phyloP scores from a whole-genome alignment of 1,140 invertebrate species.

The Phymastichus coffea region DNA sequence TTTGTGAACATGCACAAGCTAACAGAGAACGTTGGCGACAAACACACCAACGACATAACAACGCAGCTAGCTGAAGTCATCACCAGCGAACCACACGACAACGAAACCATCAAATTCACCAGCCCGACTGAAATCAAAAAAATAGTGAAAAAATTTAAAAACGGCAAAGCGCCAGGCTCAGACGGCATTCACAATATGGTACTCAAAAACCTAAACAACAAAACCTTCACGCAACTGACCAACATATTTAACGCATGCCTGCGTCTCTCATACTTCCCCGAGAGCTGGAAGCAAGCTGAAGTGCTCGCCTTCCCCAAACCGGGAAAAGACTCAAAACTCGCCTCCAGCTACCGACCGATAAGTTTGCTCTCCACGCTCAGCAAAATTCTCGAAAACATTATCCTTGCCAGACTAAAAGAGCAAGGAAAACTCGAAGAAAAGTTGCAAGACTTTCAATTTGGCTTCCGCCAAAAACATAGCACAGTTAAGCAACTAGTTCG shows the following conservation, averaged over 20 bases:
- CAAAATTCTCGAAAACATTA: slow-evolving; percentile 40
- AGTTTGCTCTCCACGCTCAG: slow-evolving; percentile 36
- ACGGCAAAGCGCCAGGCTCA: slow-evolving; percentile 39
- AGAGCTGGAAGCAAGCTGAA: slow-evolving; percentile 43
- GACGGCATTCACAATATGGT: slow-evolving; percentile 40
- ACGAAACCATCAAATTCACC: slow-evolving; percentile 6
- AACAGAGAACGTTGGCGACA: slow-evolving; percentile 6
- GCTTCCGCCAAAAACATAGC: slow-evolving; percentile 38
- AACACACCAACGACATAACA: background rate
- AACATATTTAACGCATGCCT: slow-evolving; percentile 39
- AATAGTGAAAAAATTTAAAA: slow-evolving; percentile 27
- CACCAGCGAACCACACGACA: slow-evolving; percentile 29
- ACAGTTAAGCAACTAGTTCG: slow-evolving; percentile 40
- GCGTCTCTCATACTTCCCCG: slow-evolving; percentile 38
- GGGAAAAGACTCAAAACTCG: slow-evolving; percentile 37
- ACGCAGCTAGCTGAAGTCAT: background rate
- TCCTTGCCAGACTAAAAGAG: slow-evolving; percentile 32
- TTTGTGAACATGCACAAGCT: slow-evolving; percentile 25
- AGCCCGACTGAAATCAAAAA: slow-evolving; percentile 22
- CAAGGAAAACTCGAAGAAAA: slow-evolving; percentile 1
- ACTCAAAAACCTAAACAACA: slow-evolving; percentile 41
- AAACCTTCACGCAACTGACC: slow-evolving; percentile 35
- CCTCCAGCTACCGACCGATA: slow-evolving; percentile 43
- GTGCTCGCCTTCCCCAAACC: slow-evolving; percentile 48
- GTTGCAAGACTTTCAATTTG: slow-evolving; percentile 35